A percentile compares a stretch with the other conserved stretches of the same genome.
Conservation (phyloP, 2,888 invertebrate species). For the Anaspis maculata region DNA sequence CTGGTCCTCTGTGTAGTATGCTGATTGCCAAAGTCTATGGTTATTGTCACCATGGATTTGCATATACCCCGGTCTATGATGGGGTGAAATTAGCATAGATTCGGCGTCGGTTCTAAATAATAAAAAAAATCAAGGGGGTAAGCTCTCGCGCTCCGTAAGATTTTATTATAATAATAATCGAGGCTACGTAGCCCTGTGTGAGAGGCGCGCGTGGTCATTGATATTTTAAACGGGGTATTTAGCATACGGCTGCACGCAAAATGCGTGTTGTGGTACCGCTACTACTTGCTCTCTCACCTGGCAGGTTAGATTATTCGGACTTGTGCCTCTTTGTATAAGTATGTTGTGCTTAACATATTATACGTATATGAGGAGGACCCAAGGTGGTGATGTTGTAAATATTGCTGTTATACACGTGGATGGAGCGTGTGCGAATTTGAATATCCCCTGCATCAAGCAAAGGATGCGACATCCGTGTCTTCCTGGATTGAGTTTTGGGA, state of each 20-base stretch:
- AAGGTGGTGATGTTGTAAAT: conserved; percentile 2
- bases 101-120: conserved; percentile 18
- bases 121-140: conserved; percentile 12
- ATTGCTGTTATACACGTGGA: conserved; percentile 13
- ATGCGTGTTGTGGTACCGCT: conserved; percentile 4
- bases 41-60: too few relatives aligned
- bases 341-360: too few relatives aligned
- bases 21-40: too few relatives aligned
- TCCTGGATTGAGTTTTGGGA: too few relatives aligned
- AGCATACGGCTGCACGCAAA: conserved; percentile 12
- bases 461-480: too few relatives aligned
- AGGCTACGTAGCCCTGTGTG: too few relatives aligned
- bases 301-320: too few relatives aligned
- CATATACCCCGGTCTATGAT: conserved; percentile 16
- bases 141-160: too few relatives aligned
- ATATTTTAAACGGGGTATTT: conserved; percentile 18
- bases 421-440: conserved; percentile 4
- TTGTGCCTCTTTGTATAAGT: too few relatives aligned
- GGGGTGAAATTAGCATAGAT: conserved; percentile 24
- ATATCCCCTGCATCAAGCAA: too few relatives aligned
- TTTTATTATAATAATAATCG: conserved; percentile 15
- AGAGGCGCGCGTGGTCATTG: conserved; percentile 17
- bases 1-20: too few relatives aligned
- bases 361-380: conserved; percentile 3
- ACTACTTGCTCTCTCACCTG: conserved; percentile 10